Percentiles rank a stretch among this genome's conserved stretches.
phyloP scores from a whole-genome alignment of 2,888 invertebrate species.

The Lordiphosa fenestrarum region DNA sequence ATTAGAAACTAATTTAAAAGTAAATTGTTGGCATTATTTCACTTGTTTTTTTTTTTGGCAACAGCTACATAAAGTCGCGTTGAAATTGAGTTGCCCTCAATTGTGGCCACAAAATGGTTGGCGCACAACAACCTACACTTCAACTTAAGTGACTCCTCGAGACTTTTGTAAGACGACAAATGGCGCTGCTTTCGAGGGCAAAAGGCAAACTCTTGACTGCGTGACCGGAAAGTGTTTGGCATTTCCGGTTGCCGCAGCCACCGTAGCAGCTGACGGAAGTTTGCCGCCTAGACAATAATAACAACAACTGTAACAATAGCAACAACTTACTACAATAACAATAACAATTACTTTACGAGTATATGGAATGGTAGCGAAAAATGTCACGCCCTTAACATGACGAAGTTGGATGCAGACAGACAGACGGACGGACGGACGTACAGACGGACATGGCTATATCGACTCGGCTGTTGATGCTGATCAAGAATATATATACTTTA shows the following conservation, averaged over 20 bases:
- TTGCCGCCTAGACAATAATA: slow-evolving; percentile 49
- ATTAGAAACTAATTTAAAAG: slow-evolving; percentile 53
- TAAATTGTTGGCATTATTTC: slow-evolving; percentile 3
- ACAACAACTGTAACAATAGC: slow-evolving; percentile 20
- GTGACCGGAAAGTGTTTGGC: slow-evolving; percentile 70
- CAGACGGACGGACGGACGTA: too few species aligned
- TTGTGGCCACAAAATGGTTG: slow-evolving; percentile 64
- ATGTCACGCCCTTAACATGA: too few species aligned
- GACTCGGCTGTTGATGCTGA: too few species aligned
- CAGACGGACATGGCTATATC: too few species aligned
- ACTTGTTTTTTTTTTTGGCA: slow-evolving; percentile 29
- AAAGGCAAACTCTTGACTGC: slow-evolving; percentile 40
- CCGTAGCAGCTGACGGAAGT: slow-evolving; percentile 46
- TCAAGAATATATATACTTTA: too few species aligned
- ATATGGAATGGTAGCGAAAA: slow-evolving; percentile 5
- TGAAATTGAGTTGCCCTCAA: slow-evolving; percentile 55
- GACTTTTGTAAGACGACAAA: slow-evolving; percentile 40
- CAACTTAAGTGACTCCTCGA: slow-evolving; percentile 65
- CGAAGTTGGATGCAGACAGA: too few species aligned
- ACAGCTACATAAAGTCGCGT: slow-evolving; percentile 36
- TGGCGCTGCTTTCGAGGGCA: slow-evolving; percentile 3
- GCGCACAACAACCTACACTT: slow-evolving; percentile 68
- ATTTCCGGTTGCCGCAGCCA: slow-evolving; percentile 57
- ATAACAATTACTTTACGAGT: slow-evolving; percentile 32
- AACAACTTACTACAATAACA: slow-evolving; percentile 18